Percentiles rank a stretch among this genome's conserved stretches.
phyloP scores from a whole-genome alignment of 1,140 invertebrate species.

The Diachasma alloeum region DNA sequence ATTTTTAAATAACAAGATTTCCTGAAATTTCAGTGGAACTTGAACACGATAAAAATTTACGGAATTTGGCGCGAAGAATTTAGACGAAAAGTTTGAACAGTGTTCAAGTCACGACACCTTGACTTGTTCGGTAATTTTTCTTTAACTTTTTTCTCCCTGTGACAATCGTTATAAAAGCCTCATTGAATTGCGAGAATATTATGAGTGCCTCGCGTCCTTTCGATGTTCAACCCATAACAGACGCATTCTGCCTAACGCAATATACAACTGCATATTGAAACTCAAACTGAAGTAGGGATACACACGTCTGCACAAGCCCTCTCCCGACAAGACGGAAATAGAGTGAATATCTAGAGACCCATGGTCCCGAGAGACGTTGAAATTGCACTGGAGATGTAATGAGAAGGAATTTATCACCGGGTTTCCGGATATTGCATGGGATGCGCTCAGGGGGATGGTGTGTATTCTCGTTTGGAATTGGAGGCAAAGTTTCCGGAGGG shows the following conservation, averaged over 20 bases:
- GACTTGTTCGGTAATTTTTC: no score
- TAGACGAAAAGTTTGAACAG: no score
- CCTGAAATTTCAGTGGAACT: no score
- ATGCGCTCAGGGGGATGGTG: background rate
- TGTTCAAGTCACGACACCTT: no score
- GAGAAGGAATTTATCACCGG: conserved; percentile 7
- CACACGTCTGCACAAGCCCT: background rate
- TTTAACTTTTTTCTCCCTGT: no score
- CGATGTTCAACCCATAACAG: background rate
- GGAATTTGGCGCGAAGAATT: no score
- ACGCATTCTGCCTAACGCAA: conserved; percentile 15
- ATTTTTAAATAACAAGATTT: no score
- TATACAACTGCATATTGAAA: conserved; percentile 17
- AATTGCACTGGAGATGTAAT: conserved; percentile 8
- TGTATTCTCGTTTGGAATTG: conserved; percentile 5
- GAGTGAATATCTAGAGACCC: background rate
- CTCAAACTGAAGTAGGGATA: background rate
- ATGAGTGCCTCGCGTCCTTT: background rate
- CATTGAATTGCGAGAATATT: no score
- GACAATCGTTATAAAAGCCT: no score
- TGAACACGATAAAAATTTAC: no score
- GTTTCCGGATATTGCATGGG: conserved; percentile 11
- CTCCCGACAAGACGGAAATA: background rate
- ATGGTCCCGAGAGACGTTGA: conserved; percentile 1
- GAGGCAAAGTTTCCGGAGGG: background rate